Conservation (phyloP, 2,797 vertebrate genomes). For the Gymnodraco acuticeps region DNA sequence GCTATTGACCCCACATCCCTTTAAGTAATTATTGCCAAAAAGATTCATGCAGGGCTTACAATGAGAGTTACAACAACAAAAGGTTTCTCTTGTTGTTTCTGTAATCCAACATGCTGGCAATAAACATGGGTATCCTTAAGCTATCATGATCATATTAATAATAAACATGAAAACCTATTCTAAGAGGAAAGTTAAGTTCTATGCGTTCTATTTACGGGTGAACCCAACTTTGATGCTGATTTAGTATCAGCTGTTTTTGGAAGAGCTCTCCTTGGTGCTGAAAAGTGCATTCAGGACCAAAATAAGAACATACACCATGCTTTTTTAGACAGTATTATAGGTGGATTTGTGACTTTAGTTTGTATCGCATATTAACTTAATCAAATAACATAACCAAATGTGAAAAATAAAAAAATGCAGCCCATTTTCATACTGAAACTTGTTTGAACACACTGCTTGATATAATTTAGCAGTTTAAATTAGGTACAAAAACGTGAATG, state of each 20-base stretch:
- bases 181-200: neutral
- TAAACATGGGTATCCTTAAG: neutral
- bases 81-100: neutral
- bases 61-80: neutral
- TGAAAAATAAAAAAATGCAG: neutral
- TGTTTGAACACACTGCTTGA: neutral
- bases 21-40: neutral
- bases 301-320: neutral
- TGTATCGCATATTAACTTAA: neutral
- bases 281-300: constrained; percentile 41
- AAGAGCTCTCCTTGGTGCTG: constrained; percentile 84
- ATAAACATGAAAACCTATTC: neutral
- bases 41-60: neutral
- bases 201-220: neutral
- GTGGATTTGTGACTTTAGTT: neutral
- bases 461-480: neutral
- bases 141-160: constrained; percentile 1
- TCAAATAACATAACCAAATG: neutral
- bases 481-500: neutral
- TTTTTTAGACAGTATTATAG: neutral
- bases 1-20: neutral
- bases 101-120: neutral
- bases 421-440: neutral
- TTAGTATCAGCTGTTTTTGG: constrained; percentile 11
- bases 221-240: constrained; percentile 23